These are phyloP conservation scores for Xanthorhoe designata DNA, from an alignment of 2,888 invertebrate species.

Conservation along the genomic window DNA sequence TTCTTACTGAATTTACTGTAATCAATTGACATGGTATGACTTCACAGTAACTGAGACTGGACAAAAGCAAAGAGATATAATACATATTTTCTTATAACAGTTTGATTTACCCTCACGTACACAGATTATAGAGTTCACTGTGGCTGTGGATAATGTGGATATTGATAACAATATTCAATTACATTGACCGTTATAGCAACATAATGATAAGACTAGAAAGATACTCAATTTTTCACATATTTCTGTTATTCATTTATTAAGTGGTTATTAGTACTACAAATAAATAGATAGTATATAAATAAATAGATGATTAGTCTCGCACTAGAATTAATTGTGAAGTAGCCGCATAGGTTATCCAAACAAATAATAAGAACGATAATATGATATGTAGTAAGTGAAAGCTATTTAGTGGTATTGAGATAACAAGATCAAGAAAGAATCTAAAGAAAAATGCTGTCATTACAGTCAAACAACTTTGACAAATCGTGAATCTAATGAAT, in stretches of 20 bases:
- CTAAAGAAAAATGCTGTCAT: not conserved
- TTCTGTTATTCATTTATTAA: not conserved
- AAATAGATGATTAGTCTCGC: no score
- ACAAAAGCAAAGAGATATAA: constrained; percentile 11
- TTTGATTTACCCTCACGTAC: constrained; percentile 9
- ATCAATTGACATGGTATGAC: constrained; percentile 38
- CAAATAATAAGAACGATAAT: not conserved
- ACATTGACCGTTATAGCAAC: not conserved
- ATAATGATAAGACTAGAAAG: not conserved
- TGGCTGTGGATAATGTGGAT: not conserved
- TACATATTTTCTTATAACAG: not conserved
- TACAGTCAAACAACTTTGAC: constrained; percentile 8
- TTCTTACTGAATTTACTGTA: constrained; percentile 48
- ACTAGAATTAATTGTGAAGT: no score
- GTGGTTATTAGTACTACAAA: no score
- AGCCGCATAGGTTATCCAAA: not conserved
- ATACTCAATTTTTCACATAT: not conserved
- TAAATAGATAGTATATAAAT: no score
- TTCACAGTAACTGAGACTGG: constrained; percentile 29
- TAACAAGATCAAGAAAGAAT: not conserved
- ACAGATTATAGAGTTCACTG: not conserved
- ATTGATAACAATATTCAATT: not conserved
- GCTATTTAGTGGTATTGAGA: not conserved
- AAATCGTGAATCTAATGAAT: no score
- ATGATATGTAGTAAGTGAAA: not conserved